A percentile compares a stretch with the other conserved stretches of the same genome.
These are phyloP conservation scores for Drosophila greeni DNA, from an alignment of 2,888 invertebrate genomes.

Conservation along the genomic window DNA sequence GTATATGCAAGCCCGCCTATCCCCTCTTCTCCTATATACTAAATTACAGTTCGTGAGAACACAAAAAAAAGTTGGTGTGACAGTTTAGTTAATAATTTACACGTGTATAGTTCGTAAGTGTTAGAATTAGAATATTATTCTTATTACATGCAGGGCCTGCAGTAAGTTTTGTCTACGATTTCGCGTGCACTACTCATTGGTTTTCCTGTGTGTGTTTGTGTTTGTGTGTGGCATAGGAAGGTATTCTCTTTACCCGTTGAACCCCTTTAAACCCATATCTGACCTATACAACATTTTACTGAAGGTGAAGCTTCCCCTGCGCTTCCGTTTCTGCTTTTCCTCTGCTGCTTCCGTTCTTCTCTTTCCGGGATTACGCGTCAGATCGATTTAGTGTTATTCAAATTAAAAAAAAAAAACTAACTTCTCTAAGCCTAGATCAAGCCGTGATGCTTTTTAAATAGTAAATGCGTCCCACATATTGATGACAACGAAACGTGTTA, in stretches of 20 bases:
- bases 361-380: background rate
- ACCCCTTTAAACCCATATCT: conserved; percentile 11
- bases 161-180: conserved; percentile 3
- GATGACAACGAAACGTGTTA: conserved; percentile 20
- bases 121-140: conserved; percentile 13
- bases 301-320: background rate
- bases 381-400: conserved; percentile 4
- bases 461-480: conserved; percentile 39
- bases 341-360: background rate
- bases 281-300: conserved; percentile 15
- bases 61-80: conserved; percentile 15
- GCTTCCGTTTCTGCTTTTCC: background rate
- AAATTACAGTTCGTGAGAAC: conserved; percentile 54
- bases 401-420: conserved; percentile 2
- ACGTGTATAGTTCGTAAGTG: conserved; percentile 13
- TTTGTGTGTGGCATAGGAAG: conserved; percentile 22
- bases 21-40: conserved; percentile 43
- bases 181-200: conserved; percentile 7
- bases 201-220: conserved; percentile 11
- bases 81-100: conserved; percentile 32
- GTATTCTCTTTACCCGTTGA: conserved; percentile 4
- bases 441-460: conserved; percentile 34
- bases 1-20: conserved; percentile 27
- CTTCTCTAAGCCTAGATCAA: conserved; percentile 21
- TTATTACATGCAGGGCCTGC: conserved; percentile 7